Percentiles rank a stretch among this genome's conserved stretches.
Evolutionary conservation across 2,113 vertebrate species (phyloP).

Genomic region (Solea solea): DNA sequence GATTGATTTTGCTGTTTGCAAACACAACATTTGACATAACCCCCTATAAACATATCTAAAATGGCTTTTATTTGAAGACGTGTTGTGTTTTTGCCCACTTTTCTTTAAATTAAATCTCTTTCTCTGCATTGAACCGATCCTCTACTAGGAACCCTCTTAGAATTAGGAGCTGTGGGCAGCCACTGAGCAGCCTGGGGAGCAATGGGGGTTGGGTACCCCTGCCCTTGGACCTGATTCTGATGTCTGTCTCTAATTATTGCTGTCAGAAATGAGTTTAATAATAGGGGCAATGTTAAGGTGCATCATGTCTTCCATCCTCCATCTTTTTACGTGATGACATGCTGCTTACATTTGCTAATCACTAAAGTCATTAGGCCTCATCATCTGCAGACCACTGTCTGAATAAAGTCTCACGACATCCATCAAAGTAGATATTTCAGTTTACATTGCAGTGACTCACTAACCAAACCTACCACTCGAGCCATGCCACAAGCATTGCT

Average conservation of each 20-base stretch:
- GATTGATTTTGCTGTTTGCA: not conserved
- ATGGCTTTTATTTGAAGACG: slow-evolving; percentile 6
- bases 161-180: too few relatives aligned
- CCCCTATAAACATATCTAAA: slow-evolving; percentile 14
- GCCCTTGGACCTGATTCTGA: too few relatives aligned
- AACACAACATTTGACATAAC: slow-evolving; percentile 30
- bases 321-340: not conserved
- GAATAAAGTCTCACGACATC: not conserved
- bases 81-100: slow-evolving; percentile 7
- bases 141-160: too few relatives aligned
- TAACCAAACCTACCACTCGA: not conserved
- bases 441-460: too few relatives aligned
- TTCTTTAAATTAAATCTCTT: too few relatives aligned
- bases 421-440: not conserved
- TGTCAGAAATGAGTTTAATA: slow-evolving; percentile 3
- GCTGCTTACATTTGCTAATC: not conserved
- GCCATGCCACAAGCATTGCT: not conserved
- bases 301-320: not conserved
- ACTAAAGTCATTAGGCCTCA: not conserved
- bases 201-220: too few relatives aligned
- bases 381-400: not conserved
- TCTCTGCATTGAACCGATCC: too few relatives aligned
- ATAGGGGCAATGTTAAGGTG: not conserved
- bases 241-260: not conserved
- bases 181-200: too few relatives aligned